Evolutionary conservation across 2,113 vertebrate genomes (phyloP).

Genomic region (Aegithalos caudatus): DNA sequence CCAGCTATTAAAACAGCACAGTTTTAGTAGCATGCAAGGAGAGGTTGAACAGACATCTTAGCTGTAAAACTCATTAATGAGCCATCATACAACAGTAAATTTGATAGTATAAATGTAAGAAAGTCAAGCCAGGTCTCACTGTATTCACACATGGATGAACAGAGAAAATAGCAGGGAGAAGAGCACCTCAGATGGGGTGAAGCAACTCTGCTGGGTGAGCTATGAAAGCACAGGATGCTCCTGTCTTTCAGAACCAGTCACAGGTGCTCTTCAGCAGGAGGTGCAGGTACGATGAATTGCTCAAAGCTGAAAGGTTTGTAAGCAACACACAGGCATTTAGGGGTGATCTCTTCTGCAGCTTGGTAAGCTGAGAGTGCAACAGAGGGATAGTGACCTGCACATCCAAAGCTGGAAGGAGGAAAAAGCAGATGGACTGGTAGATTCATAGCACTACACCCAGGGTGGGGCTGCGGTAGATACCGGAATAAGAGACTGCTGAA

Average conservation of each 20-base stretch:
- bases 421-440: neutral
- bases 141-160: neutral
- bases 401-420: neutral
- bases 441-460: neutral
- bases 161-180: neutral
- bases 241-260: neutral
- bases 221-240: neutral
- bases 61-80: constrained; percentile 22
- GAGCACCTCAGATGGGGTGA: neutral
- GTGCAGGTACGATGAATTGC: fast-evolving
- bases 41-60: constrained; percentile 45
- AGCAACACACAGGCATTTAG: neutral
- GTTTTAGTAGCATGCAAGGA: constrained; percentile 29
- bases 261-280: neutral
- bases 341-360: neutral
- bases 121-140: neutral
- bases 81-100: constrained; percentile 34
- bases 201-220: neutral
- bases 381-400: neutral
- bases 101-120: constrained; percentile 6
- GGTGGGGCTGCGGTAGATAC: neutral
- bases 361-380: neutral
- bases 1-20: constrained; percentile 38
- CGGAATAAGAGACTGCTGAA: neutral
- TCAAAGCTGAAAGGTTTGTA: neutral